phyloP scores from a whole-genome alignment of 2,797 vertebrate species.

The Darevskia mixta region DNA sequence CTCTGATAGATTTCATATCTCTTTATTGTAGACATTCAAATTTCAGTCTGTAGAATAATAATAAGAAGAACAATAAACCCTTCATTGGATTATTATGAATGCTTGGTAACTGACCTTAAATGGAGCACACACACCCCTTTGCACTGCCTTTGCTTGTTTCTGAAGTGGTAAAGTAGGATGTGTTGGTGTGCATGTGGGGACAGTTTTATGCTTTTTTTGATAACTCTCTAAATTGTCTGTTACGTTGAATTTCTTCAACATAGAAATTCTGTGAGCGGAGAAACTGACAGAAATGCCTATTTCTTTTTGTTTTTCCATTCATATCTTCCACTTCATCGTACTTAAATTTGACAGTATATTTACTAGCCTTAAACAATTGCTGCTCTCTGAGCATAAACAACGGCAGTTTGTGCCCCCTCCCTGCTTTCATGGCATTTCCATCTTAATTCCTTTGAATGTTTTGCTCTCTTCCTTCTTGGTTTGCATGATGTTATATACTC shows the following conservation, averaged over 20 bases:
- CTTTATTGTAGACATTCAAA: background rate
- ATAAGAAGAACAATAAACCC: background rate
- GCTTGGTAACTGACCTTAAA: background rate
- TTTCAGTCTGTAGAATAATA: too few relatives aligned
- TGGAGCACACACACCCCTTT: background rate
- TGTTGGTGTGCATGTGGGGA: background rate
- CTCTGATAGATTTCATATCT: background rate
- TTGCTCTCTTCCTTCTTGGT: background rate
- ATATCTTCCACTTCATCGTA: background rate
- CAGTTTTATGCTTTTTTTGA: background rate
- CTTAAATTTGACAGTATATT: background rate
- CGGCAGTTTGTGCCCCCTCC: background rate
- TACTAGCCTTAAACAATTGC: background rate
- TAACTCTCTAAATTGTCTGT: background rate
- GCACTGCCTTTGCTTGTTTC: background rate
- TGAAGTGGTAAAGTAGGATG: background rate
- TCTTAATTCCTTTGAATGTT: background rate
- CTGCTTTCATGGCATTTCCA: background rate
- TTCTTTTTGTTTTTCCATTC: background rate
- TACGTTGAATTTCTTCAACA: background rate
- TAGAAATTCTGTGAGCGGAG: background rate
- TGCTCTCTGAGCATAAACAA: background rate
- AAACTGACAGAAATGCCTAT: background rate
- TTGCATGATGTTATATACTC: background rate
- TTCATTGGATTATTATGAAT: background rate